Evolutionary conservation across 2,888 invertebrate species (phyloP), one percentile per base, ranked within the genome.

Genomic region (Heliothis peltigera): DNA sequence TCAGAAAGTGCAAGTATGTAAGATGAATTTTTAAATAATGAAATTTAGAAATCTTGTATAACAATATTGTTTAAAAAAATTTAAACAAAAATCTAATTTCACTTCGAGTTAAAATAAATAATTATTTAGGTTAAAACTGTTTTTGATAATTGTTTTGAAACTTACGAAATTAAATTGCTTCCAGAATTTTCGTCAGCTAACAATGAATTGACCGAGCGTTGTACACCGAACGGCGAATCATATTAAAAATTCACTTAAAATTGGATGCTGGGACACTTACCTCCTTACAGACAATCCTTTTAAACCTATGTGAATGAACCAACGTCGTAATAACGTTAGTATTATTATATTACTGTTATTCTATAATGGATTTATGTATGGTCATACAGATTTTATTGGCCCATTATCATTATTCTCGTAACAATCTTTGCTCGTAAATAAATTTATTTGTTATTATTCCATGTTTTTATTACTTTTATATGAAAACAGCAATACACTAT

Each of bases 391-490:
- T 75, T 75, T 72, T 72, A 72, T 60, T 47, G 47, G 39, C 5
- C 47, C 18, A 35, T 63, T 75, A 55, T 32, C 35, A 39, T 57
- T 55, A 55, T 35, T 62, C 63, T 42, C 57, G 35, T 70, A 75
- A 55, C 28, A 58, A 55, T 58, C 46, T 72, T 63, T 39, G 49
- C 51, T 75, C 72, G 70, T 75, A 70, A 72, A 72, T 70, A 75
- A 43, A n/a, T 21, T 55, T 19, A 62, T 75, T 43, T 58, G 63
- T 75, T 58, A 69, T 51, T 70, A 47, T 58, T 32, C 32, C 32
- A 25, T 56, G 28, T 59, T 64, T 75, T 75, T 72, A 70, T 70
- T 70, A 52, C 54, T 75, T 55, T 59, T 39, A 25, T 64, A 51
- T 42, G 10, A 42, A 49, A 73, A 49, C 15, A 39, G n/a, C 28